Base-by-base conservation (phyloP, 2,888 invertebrate genomes). In the Thera obeliscata region DNA sequence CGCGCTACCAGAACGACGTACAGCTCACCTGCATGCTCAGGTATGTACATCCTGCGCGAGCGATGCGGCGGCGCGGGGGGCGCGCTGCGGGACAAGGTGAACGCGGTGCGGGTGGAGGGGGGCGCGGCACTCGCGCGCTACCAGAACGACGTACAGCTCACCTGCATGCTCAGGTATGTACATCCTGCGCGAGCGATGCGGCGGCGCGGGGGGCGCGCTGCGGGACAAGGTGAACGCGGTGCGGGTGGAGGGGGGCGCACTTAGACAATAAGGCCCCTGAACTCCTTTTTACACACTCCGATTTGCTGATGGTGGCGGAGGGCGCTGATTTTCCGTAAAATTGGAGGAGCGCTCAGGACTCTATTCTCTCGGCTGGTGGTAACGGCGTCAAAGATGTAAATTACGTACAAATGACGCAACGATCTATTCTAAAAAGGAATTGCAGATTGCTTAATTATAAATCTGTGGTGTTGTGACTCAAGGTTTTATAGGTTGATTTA, bases 121-220 rank as follows among this genome's bases (percentile, higher is more conserved):
- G 96, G 96, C 2, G 87, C 96, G 11, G 98, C 98, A 0, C 94
- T 99, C 58, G 96, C 96, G 78, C 94, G 98, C 66, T 95, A 97
- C 82, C 97, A 98, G 79, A 97, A 99, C 88, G 99, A 99, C 89
- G 95, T 99, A 73, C 98, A 99, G 83, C 95, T 99, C 74, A 98
- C 98, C 11, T 96, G 99, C 80, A 94, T 99, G 75, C 94, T 99
- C 75, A 98, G 98, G 98, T 98, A 4, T 55, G 58, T 56, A 22
- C 22, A 97, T 98, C 75, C 92, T 99, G 71, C 96, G 96, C 63
- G 98, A 98, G 85, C 94, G 98, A 9, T 35, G 87, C 83, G 41
- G 41, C 41, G 41, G 41, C 76, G 95, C 96, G 67, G 62, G 22
- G 22, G 22, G 22, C 22, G 22, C 22, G 22, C 91, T 98, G 60